Conservation (phyloP, 1,140 invertebrate species). For the Drosophila saltans region DNA sequence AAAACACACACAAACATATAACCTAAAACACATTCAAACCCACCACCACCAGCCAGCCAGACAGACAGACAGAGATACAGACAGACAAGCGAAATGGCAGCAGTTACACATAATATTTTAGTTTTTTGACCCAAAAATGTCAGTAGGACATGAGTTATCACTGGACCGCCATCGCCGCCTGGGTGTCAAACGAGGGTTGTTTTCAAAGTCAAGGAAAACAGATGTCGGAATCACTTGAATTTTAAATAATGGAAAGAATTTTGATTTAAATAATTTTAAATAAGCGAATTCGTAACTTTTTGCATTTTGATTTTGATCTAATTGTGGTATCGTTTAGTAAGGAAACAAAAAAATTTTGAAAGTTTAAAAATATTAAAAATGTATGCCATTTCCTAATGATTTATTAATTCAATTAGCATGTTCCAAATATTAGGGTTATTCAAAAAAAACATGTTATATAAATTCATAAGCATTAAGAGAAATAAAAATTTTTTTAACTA, state of each 20-base stretch:
- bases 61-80: slow-evolving; percentile 4
- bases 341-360: too few species aligned
- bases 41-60: neutral
- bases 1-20: slow-evolving; percentile 46
- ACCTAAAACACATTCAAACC: slow-evolving; percentile 19
- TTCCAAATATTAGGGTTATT: too few species aligned
- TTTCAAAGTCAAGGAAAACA: slow-evolving; percentile 2
- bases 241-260: neutral
- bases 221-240: neutral
- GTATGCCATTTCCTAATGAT: too few species aligned
- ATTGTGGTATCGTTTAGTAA: too few species aligned
- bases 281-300: neutral
- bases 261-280: neutral
- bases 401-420: too few species aligned
- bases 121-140: slow-evolving; percentile 82
- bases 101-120: slow-evolving; percentile 73
- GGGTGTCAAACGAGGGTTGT: slow-evolving; percentile 21
- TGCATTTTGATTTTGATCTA: neutral
- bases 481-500: too few species aligned
- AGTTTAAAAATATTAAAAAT: too few species aligned
- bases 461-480: too few species aligned
- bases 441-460: too few species aligned
- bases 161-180: slow-evolving; percentile 62
- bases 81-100: slow-evolving; percentile 39
- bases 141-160: slow-evolving; percentile 80